These are phyloP conservation scores for Parambassis ranga DNA, from an alignment of 2,797 vertebrate species.

Conservation along the genomic window DNA sequence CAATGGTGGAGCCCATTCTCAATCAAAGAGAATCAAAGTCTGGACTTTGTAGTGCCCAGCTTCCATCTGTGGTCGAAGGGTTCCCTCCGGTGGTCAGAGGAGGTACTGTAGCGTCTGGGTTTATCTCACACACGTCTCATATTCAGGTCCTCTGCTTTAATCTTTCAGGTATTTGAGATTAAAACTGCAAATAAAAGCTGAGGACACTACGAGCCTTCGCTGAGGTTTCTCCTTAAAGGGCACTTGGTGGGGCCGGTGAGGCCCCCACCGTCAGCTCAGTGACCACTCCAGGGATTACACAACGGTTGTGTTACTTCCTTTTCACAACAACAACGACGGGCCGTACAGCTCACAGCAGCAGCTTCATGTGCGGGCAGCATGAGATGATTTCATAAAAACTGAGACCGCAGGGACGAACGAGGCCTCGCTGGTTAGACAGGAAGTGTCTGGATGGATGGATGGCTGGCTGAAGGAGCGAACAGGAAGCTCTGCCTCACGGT, in stretches of 20 bases:
- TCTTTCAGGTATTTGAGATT: not conserved
- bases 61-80: conserved; percentile 2
- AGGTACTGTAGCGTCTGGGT: not conserved
- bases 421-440: not conserved
- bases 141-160: not conserved
- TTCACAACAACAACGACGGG: not conserved
- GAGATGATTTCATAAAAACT: not conserved
- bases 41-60: not conserved
- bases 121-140: not conserved
- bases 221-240: not conserved
- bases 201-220: too few relatives aligned
- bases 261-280: not conserved
- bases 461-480: too few relatives aligned
- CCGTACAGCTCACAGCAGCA: too few relatives aligned
- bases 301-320: not conserved
- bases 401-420: not conserved
- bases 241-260: not conserved
- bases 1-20: not conserved
- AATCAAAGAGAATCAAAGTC: conserved; percentile 23
- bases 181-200: not conserved
- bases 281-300: not conserved
- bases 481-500: not conserved
- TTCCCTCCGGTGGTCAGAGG: conserved; percentile 47
- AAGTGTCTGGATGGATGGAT: not conserved
- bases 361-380: not conserved